Evolutionary conservation across 2,888 invertebrate genomes (phyloP).

Genomic region (Drosophila parthenogenetica): DNA sequence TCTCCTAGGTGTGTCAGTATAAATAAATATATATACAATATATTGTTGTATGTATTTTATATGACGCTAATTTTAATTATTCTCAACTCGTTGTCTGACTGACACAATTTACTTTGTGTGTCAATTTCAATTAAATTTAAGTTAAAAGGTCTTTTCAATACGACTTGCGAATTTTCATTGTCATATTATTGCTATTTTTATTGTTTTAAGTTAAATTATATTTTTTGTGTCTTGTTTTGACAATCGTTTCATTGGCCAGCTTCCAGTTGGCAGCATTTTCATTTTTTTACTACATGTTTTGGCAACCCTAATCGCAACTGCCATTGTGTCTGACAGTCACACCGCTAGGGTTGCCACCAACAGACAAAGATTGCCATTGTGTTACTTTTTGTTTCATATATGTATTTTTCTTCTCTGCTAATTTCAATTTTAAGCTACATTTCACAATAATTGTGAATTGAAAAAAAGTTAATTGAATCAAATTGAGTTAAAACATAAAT

Average conservation of each 20-base stretch:
- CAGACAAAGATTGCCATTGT: slow-evolving; percentile 2
- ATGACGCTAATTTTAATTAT: slow-evolving; percentile 27
- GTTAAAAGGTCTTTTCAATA: slow-evolving; percentile 41
- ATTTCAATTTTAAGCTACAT: slow-evolving; percentile 50
- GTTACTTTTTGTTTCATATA: not conserved
- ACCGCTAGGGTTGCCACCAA: slow-evolving; percentile 10
- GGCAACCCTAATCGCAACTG: slow-evolving; percentile 42
- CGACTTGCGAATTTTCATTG: slow-evolving; percentile 51
- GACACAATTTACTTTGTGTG: slow-evolving; percentile 49
- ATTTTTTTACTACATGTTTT: slow-evolving; percentile 29
- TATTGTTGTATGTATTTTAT: not conserved
- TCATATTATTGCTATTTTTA: slow-evolving; percentile 30
- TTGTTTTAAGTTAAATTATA: slow-evolving; percentile 1
- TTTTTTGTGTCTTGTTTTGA: slow-evolving; percentile 24
- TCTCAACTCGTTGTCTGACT: slow-evolving; percentile 37
- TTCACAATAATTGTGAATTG: slow-evolving; percentile 20
- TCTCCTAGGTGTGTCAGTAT: not conserved
- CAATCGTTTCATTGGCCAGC: slow-evolving; percentile 51
- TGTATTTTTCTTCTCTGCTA: slow-evolving; percentile 16
- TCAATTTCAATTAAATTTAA: slow-evolving; percentile 45
- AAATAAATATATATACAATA: not conserved
- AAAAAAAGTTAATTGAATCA: slow-evolving; percentile 11
- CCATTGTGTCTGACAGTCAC: slow-evolving; percentile 36
- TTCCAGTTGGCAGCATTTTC: slow-evolving; percentile 57
- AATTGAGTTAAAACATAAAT: slow-evolving; percentile 51